Percentiles rank a stretch among this genome's conserved stretches.
These are phyloP conservation scores for Podarcis siculus DNA, from an alignment of 2,797 vertebrate genomes.

Conservation along the genomic window DNA sequence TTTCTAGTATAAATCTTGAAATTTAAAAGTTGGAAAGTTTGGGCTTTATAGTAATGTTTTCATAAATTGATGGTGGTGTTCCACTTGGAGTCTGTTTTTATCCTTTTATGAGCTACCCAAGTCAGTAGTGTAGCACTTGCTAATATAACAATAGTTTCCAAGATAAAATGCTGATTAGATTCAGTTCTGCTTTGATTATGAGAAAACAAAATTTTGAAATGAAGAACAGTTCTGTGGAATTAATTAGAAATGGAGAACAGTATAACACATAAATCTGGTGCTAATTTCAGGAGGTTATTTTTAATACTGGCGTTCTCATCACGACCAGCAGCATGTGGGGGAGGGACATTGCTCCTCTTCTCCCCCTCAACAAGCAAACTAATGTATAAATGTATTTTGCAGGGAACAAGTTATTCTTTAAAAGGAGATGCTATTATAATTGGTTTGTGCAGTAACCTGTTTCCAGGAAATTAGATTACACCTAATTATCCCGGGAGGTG, in stretches of 20 bases:
- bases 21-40: neutral
- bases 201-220: conserved; percentile 15
- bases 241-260: conserved; percentile 10
- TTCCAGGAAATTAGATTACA: conserved; percentile 61
- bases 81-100: neutral
- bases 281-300: conserved; percentile 38
- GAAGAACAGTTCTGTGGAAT: conserved; percentile 7
- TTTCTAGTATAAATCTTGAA: neutral
- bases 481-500: conserved; percentile 51
- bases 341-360: neutral
- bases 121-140: neutral
- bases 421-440: conserved; percentile 36
- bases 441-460: conserved; percentile 52
- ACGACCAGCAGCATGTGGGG: conserved; percentile 1
- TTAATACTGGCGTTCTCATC: conserved; percentile 14
- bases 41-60: neutral
- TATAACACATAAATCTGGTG: conserved; percentile 3
- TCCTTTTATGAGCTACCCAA: neutral
- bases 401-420: conserved; percentile 33
- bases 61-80: neutral
- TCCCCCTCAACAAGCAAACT: neutral
- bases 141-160: neutral
- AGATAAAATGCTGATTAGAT: neutral
- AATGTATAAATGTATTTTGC: conserved; percentile 41
- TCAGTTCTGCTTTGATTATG: conserved; percentile 29